A percentile compares a stretch with the other conserved stretches of the same genome.
Conservation (phyloP, 2,888 invertebrate species). For the Ypsolopha sequella region DNA sequence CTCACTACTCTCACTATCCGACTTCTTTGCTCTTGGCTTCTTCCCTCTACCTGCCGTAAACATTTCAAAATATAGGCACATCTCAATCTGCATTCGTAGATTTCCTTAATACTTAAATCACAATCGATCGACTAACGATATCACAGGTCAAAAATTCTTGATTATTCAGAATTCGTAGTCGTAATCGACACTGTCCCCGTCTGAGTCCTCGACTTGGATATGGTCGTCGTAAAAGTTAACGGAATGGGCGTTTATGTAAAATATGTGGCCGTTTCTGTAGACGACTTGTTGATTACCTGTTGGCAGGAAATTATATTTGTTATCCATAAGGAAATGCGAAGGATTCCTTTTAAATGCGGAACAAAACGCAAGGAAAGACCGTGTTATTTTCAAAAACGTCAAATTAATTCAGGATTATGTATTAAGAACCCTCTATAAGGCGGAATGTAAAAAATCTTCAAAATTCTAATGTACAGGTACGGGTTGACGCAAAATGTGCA, state of each 20-base stretch:
- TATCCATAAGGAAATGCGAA: not conserved
- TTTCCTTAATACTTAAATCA: not conserved
- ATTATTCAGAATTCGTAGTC: constrained; percentile 50
- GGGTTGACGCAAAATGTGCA: too few species aligned
- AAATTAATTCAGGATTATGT: too few species aligned
- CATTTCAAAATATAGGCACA: not conserved
- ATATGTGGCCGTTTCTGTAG: constrained; percentile 40
- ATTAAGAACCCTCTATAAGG: too few species aligned
- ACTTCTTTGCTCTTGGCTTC: constrained; percentile 12
- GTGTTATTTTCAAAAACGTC: too few species aligned
- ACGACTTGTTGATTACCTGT: constrained; percentile 42
- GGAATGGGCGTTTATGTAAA: constrained; percentile 49
- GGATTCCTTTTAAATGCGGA: too few species aligned
- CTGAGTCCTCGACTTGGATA: constrained; percentile 44
- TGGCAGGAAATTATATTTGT: constrained; percentile 10
- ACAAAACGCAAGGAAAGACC: too few species aligned
- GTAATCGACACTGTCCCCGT: constrained; percentile 54
- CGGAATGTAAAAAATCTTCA: too few species aligned
- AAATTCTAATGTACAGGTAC: too few species aligned
- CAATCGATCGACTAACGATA: not conserved
- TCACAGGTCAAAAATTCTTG: not conserved
- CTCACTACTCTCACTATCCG: constrained; percentile 19
- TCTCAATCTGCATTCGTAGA: not conserved
- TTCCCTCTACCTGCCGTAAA: not conserved
- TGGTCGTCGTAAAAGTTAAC: constrained; percentile 54